phyloP scores from a whole-genome alignment of 2,113 vertebrate genomes.

The Crotalus horridus region DNA sequence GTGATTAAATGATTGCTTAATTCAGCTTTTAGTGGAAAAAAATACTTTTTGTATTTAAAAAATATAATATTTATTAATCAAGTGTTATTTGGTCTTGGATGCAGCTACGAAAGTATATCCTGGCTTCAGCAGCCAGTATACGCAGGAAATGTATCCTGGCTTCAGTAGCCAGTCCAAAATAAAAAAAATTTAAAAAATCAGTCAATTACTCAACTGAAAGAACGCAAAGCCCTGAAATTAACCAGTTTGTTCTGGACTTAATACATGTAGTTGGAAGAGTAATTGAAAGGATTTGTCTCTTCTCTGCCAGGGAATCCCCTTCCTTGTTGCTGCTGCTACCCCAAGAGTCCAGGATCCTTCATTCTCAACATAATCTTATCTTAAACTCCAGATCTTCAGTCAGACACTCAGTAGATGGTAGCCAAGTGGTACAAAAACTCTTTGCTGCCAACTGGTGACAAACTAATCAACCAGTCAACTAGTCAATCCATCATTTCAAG shows the following conservation, averaged over 20 bases:
- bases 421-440: not conserved
- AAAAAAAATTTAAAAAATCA: not conserved
- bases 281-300: not conserved
- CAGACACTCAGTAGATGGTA: not conserved
- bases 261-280: not conserved
- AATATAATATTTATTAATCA: conserved; percentile 24
- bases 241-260: not conserved
- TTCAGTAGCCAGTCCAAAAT: not conserved
- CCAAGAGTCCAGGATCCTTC: not conserved
- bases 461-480: not conserved
- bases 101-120: not conserved
- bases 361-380: not conserved
- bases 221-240: not conserved
- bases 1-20: conserved; percentile 51
- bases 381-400: not conserved
- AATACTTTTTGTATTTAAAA: conserved; percentile 31
- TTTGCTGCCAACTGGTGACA: not conserved
- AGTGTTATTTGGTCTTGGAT: conserved; percentile 12
- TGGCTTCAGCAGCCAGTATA: not conserved
- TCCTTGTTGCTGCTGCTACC: not conserved
- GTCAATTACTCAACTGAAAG: not conserved
- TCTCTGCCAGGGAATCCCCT: not conserved
- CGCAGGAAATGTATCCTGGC: not conserved
- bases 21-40: conserved; percentile 37
- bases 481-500: not conserved